Evolutionary conservation across 1,140 invertebrate genomes (phyloP), one percentile per base, ranked within the genome.

Genomic region (Mycetomoellerius zeteki): DNA sequence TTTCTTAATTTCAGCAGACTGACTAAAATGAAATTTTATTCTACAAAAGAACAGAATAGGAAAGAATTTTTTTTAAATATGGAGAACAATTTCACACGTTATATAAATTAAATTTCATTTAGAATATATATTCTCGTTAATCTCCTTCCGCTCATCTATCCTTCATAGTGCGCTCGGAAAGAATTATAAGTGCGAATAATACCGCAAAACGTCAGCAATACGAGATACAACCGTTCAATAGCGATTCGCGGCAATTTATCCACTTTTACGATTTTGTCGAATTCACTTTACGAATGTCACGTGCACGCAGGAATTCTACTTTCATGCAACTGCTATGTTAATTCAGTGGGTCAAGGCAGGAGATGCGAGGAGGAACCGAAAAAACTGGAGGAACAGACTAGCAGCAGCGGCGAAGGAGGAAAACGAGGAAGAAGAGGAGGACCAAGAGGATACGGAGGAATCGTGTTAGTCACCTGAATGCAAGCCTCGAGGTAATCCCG

Each of bases 401-500:
- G 5, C 8, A 16, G 7, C 0, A 8, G 14, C 21, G 43, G 21
- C 14, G 24, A 2, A 6, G 8, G 43, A 58, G 12, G 71, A 75
- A 33, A 4, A 21, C 16, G 30, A 6, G 8, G 43, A 58, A 6
- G 71, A 75, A 33, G 8, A 21, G 21, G 30, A 69, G 54, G 56
- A 43, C 10, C 37, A 43, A 43, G 37, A 4, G 8, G 37, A 14
- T 14, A 19, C 2, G 37, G 30, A 43, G 47, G 30, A 62, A 60
- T 80, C 56, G 85, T 89, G 88, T 91, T 91, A 93, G 86, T 95
- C 94, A 95, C 95, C 95, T 95, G 93, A 91, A 95, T 95, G 93
- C 94, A 95, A 91, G 94, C 93, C 92, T 92, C 92, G 92, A 95
- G 94, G 92, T 95, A 95, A 94, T 95, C 95, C 92, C 92, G 94